Base-by-base conservation (phyloP, 2,888 invertebrate genomes). In the Carterocephalus palaemon region DNA sequence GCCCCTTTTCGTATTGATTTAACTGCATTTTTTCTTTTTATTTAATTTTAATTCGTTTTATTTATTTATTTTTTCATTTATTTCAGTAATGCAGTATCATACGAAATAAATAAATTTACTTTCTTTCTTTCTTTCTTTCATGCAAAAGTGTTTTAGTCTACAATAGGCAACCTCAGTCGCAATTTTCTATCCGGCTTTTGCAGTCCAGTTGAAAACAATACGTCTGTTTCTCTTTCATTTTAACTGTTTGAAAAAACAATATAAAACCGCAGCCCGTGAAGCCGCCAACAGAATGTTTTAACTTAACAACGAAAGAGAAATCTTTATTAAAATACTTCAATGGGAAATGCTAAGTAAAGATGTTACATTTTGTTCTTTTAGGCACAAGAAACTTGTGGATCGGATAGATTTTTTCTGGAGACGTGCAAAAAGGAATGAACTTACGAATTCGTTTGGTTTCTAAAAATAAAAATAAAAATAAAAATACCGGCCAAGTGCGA, bases 201-300 rank as follows among this genome's bases (percentile, higher is more conserved):
- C 16, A 13, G 33, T 41, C 33, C 33, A 24, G 33, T 26, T 22
- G 2, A 40, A 40, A 22, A 53, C 50, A 49, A 49, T 48, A 52
- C 46, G 6, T n/a, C 10, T 46, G 48, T 52, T 47, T 52, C 47
- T 49, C 52, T 53, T 52, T 48, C 49, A 20, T 47, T 49, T 38
- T 31, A 45, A 46, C 39, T 56, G 52, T 49, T 32, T 22, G 40
- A 24, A 34, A 42, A 42, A 42, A 42, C 42, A 42, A 34, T 42
- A 34, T 22, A 9, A 42, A 3, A 4, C 26, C 10, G 20, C 9
- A 20, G 22, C 6, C 42, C 42, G 42, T 42, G 41, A 28, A 41
- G 24, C 6, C 12, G 13, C 15, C 3, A 15, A 41, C 33, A 20
- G 34, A 42, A 20, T 33, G 20, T 29, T 20, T 22, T 29, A 7